These are phyloP conservation scores for Oxygymnocypris stewartii DNA, from an alignment of 2,113 vertebrate genomes.

Conservation along the genomic window DNA sequence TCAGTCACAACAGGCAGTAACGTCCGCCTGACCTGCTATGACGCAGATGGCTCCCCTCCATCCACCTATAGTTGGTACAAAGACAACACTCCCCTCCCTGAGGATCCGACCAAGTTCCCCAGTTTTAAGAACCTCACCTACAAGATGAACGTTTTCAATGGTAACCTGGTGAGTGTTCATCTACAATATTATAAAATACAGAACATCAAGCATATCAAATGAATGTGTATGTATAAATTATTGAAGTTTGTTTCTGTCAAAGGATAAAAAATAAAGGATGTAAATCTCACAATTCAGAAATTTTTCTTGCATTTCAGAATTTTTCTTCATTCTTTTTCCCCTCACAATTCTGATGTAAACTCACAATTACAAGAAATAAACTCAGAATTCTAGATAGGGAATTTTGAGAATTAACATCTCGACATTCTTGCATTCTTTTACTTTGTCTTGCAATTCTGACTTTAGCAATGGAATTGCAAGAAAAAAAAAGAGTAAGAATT, in stretches of 20 bases:
- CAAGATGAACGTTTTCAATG: conserved; percentile 51
- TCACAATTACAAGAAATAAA: too few species aligned
- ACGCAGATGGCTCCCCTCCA: conserved; percentile 67
- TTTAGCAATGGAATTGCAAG: not conserved
- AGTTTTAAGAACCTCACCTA: conserved; percentile 72
- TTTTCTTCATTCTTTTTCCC: too few species aligned
- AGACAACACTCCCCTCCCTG: conserved; percentile 63
- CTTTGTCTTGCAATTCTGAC: not conserved
- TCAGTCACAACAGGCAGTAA: conserved; percentile 64
- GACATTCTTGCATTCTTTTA: too few species aligned
- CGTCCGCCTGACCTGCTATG: conserved; percentile 60
- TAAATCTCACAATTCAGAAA: too few species aligned
- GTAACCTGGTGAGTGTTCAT: conserved; percentile 69
- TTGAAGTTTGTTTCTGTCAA: not conserved
- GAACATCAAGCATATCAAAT: accelerated
- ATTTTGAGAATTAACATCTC: too few species aligned
- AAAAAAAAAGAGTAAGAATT: too few species aligned
- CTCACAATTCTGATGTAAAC: too few species aligned
- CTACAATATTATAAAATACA: not conserved
- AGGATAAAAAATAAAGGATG: not conserved
- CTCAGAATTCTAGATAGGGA: too few species aligned
- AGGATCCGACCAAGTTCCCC: conserved; percentile 63
- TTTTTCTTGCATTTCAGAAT: too few species aligned
- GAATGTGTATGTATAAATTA: not conserved
- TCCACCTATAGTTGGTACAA: conserved; percentile 74